Conservation (phyloP, 1,140 invertebrate species). For the Tetragonula clypearis region DNA sequence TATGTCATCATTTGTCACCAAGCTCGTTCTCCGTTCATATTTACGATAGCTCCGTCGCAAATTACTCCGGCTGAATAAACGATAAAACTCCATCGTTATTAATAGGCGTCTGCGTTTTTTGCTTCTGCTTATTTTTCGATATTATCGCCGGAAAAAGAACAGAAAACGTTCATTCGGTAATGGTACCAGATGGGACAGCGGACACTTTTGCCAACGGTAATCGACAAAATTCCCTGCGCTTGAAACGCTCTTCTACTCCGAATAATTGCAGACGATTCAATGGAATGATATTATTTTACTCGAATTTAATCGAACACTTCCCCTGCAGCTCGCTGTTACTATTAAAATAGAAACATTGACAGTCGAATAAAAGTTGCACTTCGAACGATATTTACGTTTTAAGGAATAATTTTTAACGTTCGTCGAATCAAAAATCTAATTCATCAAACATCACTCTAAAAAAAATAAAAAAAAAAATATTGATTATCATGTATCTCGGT, state of each 20-base stretch:
- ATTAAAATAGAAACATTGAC: neutral
- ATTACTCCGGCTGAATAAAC: conserved; percentile 17
- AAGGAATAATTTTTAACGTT: neutral
- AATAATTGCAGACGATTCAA: neutral
- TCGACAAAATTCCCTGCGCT: conserved; percentile 25
- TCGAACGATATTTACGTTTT: neutral
- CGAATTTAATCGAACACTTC: neutral
- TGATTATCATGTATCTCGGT: neutral
- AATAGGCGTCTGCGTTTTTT: conserved; percentile 7
- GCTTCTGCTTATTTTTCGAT: conserved; percentile 31
- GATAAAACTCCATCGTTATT: conserved; percentile 18
- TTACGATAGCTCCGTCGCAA: neutral
- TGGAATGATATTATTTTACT: conserved; percentile 8
- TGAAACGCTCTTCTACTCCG: neutral
- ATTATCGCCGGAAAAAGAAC: conserved; percentile 5
- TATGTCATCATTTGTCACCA: conserved; percentile 18
- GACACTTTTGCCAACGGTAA: conserved; percentile 17
- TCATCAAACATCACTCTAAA: neutral
- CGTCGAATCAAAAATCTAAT: neutral
- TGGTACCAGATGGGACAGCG: conserved; percentile 25
- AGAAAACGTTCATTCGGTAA: conserved; percentile 28
- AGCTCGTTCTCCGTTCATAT: conserved; percentile 5
- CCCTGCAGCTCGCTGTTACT: no score
- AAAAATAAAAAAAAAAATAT: neutral
- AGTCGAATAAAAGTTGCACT: neutral